Evolutionary conservation across 2,113 vertebrate genomes (phyloP), one percentile per base, ranked within the genome.

Genomic region (Neodon shergylaensis): DNA sequence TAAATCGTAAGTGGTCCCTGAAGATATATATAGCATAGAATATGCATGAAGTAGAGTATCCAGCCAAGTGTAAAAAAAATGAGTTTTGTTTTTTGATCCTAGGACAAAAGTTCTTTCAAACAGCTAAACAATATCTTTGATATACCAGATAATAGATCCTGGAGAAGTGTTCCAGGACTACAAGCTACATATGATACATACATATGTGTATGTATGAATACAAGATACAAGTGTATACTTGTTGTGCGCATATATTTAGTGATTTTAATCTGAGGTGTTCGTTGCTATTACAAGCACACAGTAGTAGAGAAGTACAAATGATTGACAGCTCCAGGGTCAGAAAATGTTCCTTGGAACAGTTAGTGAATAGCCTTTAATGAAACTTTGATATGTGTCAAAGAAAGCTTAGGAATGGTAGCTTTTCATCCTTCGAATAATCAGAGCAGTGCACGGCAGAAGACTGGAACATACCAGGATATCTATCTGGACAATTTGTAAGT

Each of bases 1-100:
- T 74, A 78, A 94, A 84, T 8, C 12, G 86, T 61, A 68, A 94
- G 85, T 42, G 65, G 68, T 93, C 65, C 74, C 95, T 31, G 28
- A 47, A 72, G 70, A 52, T 28, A 36, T 17, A 31, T 12, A 61
- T 79, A 83, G 77, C 26, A 19, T 7, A 54, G 54, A 65, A 31
- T 42, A 44, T 52, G 76, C 70, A n/a, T 17, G 36, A 47, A 88
- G 36, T 16, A n/a, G 61, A 16, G 3, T 13, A 74, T 65, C 47
- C 39, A 74, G n/a, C 22, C 9, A 44, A 91, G 39, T n/a, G 14
- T 66, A 9, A 87, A 39, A 26, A 16, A 19, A 61, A 17, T 7
- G 28, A 21, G 66, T 42, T 33, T 26, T 58, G 26, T 6, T 19
- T 39, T 92, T 42, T 44, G 52, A 7, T 39, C 3, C 1, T n/a